A percentile compares a stretch with the other conserved stretches of the same genome.
phyloP scores from a whole-genome alignment of 2,113 vertebrate genomes.

The Acrocephalus kingi region DNA sequence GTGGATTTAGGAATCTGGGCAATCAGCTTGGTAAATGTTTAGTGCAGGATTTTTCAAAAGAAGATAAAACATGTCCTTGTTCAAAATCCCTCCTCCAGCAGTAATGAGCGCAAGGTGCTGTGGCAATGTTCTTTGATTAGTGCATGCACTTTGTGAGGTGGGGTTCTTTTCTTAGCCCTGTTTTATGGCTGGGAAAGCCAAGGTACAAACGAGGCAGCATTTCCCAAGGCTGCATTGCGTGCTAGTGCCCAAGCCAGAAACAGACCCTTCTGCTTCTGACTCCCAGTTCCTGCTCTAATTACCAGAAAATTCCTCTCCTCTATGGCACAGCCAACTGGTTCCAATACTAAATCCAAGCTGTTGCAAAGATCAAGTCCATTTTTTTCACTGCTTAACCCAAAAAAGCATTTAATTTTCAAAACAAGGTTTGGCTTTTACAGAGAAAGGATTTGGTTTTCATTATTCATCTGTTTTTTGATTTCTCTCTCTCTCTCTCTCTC shows the following conservation, averaged over 20 bases:
- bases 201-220: background rate
- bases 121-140: background rate
- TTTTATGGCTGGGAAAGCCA: background rate
- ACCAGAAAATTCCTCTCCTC: constrained; percentile 36
- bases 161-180: background rate
- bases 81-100: background rate
- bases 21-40: background rate
- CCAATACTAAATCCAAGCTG: constrained; percentile 48
- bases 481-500: background rate
- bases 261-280: background rate
- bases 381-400: constrained; percentile 4
- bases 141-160: background rate
- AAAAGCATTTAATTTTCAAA: constrained; percentile 16
- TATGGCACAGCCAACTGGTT: constrained; percentile 40
- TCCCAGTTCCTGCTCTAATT: constrained; percentile 1
- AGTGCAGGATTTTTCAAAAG: background rate
- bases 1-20: background rate
- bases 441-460: constrained; percentile 7
- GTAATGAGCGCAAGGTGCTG: background rate
- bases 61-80: background rate
- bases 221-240: background rate
- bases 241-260: background rate
- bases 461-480: background rate
- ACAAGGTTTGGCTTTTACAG: constrained; percentile 32
- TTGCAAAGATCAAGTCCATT: constrained; percentile 28